Base-by-base conservation (phyloP, 1,140 invertebrate genomes). In the Pseudoatta argentina region DNA sequence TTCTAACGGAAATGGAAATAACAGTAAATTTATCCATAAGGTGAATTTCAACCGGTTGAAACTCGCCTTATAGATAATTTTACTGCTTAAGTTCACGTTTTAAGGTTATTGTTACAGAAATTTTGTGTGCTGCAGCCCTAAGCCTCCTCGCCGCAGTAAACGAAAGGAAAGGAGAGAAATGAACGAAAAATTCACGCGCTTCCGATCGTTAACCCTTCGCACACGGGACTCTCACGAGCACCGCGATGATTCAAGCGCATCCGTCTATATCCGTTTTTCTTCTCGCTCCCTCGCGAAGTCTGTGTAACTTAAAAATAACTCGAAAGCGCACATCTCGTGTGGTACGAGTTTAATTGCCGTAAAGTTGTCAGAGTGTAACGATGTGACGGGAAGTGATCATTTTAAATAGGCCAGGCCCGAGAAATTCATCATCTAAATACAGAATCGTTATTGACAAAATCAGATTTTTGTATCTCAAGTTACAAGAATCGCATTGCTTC, bases 271-370 rank as follows among this genome's bases (percentile, higher is more conserved):
- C 78, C 85, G 76, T 75, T 77, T 83, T 24, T 12, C 48, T 24
- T 67, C 71, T 85, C 21, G 57, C 71, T 57, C 51, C 53, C 21
- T 63, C 63, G 61, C 61, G 53, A 39, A 21, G 44, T n/a, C n/a
- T 16, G 61, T n/a, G n/a, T 44, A 44, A 75, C 78, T 86, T 91
- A 91, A 91, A 91, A 91, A 91, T 91, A 91, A 91, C 89, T 82
- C 87, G 86, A 81, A 91, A 87, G 72, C 75, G 86, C 5, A 73
- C 64, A 39, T 53, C 34, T 59, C 86, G 34, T 63, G 61, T 53
- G 78, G 77, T 57, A 79, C 85, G 59, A 57, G 88, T 78, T 91
- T 89, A 91, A 91, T 91, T 91, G 87, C 88, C 88, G 88, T 90
- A 78, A 90, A 90, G 85, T 87, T 88, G 87, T 66, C 57, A 59